phyloP scores from a whole-genome alignment of 2,888 invertebrate genomes.

The Orthosia incerta region DNA sequence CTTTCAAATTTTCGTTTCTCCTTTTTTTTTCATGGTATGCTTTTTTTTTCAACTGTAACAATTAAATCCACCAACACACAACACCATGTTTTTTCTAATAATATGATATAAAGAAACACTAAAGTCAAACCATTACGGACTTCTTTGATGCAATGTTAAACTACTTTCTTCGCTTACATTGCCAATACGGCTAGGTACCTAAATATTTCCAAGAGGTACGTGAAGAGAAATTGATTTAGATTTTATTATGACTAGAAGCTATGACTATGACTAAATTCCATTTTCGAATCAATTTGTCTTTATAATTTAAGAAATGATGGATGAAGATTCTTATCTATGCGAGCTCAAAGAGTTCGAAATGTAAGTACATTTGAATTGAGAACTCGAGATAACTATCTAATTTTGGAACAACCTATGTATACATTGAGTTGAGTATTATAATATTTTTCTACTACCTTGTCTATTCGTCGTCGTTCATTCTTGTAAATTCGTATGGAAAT shows the following conservation, averaged over 20 bases:
- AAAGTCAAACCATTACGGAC: background rate
- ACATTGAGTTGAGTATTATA: too few relatives aligned
- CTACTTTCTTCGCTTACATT: background rate
- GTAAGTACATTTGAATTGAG: too few relatives aligned
- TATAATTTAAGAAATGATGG: slow-evolving; percentile 11
- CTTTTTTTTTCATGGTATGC: too few relatives aligned
- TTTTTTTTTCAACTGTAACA: too few relatives aligned
- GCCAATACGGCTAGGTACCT: background rate
- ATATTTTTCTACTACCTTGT: too few relatives aligned
- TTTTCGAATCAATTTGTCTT: slow-evolving; percentile 19
- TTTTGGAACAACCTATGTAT: too few relatives aligned
- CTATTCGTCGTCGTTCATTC: too few relatives aligned
- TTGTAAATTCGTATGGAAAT: too few relatives aligned
- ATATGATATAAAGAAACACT: background rate
- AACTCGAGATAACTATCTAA: too few relatives aligned
- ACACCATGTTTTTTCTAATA: background rate
- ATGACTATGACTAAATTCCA: slow-evolving; percentile 17
- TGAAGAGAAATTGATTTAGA: slow-evolving; percentile 20
- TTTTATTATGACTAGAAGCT: slow-evolving; percentile 7
- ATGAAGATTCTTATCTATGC: background rate
- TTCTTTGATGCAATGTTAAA: background rate
- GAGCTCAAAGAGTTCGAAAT: too few relatives aligned
- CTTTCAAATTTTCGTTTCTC: too few relatives aligned
- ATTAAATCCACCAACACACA: too few relatives aligned
- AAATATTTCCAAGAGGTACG: slow-evolving; percentile 8